These are phyloP conservation scores for Amiota communis DNA, from an alignment of 2,888 invertebrate genomes.

Conservation along the genomic window DNA sequence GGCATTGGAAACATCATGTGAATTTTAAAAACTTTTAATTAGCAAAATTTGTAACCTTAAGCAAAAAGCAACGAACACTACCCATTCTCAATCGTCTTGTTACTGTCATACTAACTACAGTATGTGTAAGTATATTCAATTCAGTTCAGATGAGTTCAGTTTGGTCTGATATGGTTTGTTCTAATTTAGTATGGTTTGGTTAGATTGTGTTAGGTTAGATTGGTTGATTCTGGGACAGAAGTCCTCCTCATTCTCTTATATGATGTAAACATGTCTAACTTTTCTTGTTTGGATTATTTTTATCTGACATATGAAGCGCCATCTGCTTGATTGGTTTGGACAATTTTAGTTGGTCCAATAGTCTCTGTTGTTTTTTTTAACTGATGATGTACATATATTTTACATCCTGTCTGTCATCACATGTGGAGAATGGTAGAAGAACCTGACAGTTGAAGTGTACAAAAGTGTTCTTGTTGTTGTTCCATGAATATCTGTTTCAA, in stretches of 20 bases:
- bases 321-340: constrained; percentile 30
- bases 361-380: background rate
- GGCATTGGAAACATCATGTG: constrained; percentile 16
- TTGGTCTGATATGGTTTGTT: background rate
- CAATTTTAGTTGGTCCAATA: constrained; percentile 8
- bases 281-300: constrained; percentile 26
- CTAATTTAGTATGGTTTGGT: too few species aligned
- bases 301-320: constrained; percentile 26
- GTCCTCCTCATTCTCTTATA: too few species aligned
- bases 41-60: constrained; percentile 30
- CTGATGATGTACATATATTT: background rate
- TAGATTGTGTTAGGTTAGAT: too few species aligned
- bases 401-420: background rate
- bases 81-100: background rate
- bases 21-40: constrained; percentile 30
- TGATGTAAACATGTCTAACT: constrained; percentile 25
- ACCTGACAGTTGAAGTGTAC: too few species aligned
- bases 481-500: constrained; percentile 22
- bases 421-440: background rate
- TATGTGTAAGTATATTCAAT: background rate
- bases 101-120: background rate
- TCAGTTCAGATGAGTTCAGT: background rate
- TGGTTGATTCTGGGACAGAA: too few species aligned
- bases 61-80: constrained; percentile 1
- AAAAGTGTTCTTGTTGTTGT: background rate